Conservation (phyloP, 1,140 invertebrate genomes). For the Solenopsis invicta region DNA sequence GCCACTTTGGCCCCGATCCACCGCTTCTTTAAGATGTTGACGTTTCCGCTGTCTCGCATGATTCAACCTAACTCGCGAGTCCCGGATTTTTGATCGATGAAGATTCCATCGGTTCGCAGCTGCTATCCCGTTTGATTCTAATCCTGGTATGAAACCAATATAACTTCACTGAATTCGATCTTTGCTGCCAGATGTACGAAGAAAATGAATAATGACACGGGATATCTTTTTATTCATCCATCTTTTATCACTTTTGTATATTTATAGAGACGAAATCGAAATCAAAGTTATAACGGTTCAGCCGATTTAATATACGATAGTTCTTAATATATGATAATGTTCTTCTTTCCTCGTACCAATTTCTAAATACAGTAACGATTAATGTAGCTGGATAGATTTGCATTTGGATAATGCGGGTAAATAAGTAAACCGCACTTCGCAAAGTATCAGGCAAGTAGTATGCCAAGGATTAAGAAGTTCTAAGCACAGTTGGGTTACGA, state of each 20-base stretch:
- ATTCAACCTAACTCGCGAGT: constrained; percentile 23
- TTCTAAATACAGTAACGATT: background rate
- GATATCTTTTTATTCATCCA: background rate
- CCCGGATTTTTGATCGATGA: constrained; percentile 37
- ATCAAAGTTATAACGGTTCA: background rate
- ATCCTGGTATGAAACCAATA: background rate
- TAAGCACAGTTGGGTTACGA: constrained; percentile 29
- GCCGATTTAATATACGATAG: background rate
- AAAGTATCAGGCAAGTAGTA: background rate
- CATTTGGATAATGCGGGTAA: constrained; percentile 12
- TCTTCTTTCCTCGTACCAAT: background rate
- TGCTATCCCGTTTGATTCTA: constrained; percentile 10
- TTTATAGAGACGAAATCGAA: background rate
- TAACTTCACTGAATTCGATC: background rate
- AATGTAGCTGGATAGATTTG: background rate
- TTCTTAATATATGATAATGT: background rate
- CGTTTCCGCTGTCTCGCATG: constrained; percentile 31
- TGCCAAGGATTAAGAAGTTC: constrained; percentile 31
- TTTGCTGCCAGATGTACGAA: background rate
- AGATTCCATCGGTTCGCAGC: constrained; percentile 21
- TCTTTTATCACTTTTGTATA: constrained; percentile 9
- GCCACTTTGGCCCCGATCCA: constrained; percentile 69
- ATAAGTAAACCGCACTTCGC: constrained; percentile 25
- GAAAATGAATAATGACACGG: background rate
- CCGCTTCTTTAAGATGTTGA: constrained; percentile 41